Evolutionary conservation across 2,113 vertebrate genomes (phyloP), one percentile per base, ranked within the genome.

Genomic region (Notarius quadriscutis): DNA sequence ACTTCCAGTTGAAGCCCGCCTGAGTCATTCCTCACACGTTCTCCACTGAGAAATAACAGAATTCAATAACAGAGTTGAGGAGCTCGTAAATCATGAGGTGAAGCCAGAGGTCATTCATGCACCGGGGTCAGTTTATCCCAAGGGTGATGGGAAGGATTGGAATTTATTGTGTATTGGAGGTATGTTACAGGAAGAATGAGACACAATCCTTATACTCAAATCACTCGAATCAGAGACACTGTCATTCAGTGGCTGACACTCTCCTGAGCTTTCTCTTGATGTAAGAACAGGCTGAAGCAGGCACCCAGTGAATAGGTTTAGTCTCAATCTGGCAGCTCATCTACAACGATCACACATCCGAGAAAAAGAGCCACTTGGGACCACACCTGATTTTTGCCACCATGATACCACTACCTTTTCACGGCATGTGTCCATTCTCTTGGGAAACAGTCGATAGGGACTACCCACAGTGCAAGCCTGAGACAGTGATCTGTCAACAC

Each of bases 51-150:
- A 86, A 80, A 41, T 84, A 89, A 85, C 81, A 75, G 81, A 75
- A 84, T 87, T 89, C 89, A 91, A 89, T 90, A 89, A 88, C 81
- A 86, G 62, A 11, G 48, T 41, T 50, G 87, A 71, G 80, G 74
- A 85, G 79, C 78, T 88, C 86, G 81, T 92, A 89, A 90, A 88
- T 92, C 89, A 90, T 51, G n/a, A 22, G 60, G 85, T 67, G 79
- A 84, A 86, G 84, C 80, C 77, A 88, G 84, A 90, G 86, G 89
- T 90, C 84, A 87, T 83, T 81, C 71, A 77, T 81, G 71, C 48
- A 83, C 55, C 30, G 25, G 83, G 41, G 22, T 58, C 18, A 30
- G 82, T 75, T 74, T 60, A 58, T 9, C 22, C 34, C 53, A 85
- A 75, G 55, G 71, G 50, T 60, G 34, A 72, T 85, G 27, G 22